A percentile compares a stretch with the other conserved stretches of the same genome.
phyloP scores from a whole-genome alignment of 2,888 invertebrate genomes.

The Acronicta aceris region DNA sequence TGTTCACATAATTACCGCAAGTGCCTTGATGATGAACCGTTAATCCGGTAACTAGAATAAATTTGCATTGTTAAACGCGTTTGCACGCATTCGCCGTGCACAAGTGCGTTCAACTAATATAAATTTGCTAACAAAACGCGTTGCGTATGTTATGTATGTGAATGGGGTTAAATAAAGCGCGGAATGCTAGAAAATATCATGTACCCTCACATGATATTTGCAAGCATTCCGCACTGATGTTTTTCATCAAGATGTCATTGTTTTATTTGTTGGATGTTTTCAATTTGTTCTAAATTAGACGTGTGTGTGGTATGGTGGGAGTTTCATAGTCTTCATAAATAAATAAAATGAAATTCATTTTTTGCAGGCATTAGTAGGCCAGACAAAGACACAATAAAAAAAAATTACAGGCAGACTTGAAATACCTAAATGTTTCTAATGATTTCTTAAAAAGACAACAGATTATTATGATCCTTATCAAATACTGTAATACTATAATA shows the following conservation, averaged over 20 bases:
- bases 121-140: constrained; percentile 66
- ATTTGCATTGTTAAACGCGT: constrained; percentile 82
- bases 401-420: too few relatives aligned
- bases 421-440: too few relatives aligned
- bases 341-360: too few relatives aligned
- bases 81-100: constrained; percentile 66
- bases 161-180: constrained; percentile 23
- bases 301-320: constrained; percentile 2
- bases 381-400: too few relatives aligned
- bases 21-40: constrained; percentile 81
- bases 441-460: too few relatives aligned
- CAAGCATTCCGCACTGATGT: too few relatives aligned
- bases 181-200: constrained; percentile 32
- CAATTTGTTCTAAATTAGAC: constrained; percentile 37
- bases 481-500: too few relatives aligned
- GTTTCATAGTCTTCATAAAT: neutral
- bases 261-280: constrained; percentile 31
- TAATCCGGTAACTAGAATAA: constrained; percentile 84
- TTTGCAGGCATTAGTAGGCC: too few relatives aligned
- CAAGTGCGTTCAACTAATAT: constrained; percentile 71
- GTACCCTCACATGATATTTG: too few relatives aligned
- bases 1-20: constrained; percentile 81
- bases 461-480: too few relatives aligned
- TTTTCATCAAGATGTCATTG: constrained; percentile 41
- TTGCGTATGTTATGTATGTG: constrained; percentile 27